Base-by-base conservation (phyloP, 2,888 invertebrate genomes). In the Drosophila siamana region DNA sequence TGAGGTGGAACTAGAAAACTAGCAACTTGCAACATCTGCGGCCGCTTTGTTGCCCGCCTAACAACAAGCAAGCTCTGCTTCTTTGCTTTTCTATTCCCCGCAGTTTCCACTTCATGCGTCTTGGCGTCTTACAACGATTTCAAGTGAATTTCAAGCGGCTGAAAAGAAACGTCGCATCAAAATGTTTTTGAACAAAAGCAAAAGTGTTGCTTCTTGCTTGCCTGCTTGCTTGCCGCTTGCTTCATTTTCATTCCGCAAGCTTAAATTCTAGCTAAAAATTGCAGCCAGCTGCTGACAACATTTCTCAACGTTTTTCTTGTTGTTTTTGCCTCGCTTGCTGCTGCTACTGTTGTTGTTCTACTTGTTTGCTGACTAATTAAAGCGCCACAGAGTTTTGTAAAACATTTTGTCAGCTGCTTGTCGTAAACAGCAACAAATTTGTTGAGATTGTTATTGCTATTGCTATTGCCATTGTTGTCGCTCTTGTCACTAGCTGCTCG, bases 261-360 rank as follows among this genome's bases (percentile, higher is more conserved):
- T 56, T 78, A 73, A 80, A 76, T 86, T 82, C 80, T 74, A 78
- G 74, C 67, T 74, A 74, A 74, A 74, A 72, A 80, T 72, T 65
- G 55, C 83, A 70, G 63, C 43, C 74, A 78, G 73, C 74, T 78
- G 74, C 72, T 61, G 79, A 64, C 68, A 74, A 81, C 66, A 59
- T 57, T 60, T 62, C 55, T 54, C 62, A 52, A 36, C 44, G 41
- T 33, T 52, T 38, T 40, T 26, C 38, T 15, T 41, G 41, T 46
- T 64, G 62, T 41, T 64, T 22, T 48, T 24, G 5, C 47, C 50
- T 33, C 26, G n/a, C n/a, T n/a, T 55, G 15, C 48, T 44, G 11
- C 28, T 40, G 9, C 8, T 15, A 3, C 3, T 19, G 19, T 33
- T 59, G 16, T 48, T 60, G 22, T 19, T 48, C 33, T 61, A 44